phyloP scores from a whole-genome alignment of 2,113 vertebrate genomes.

The Camelus bactrianus region DNA sequence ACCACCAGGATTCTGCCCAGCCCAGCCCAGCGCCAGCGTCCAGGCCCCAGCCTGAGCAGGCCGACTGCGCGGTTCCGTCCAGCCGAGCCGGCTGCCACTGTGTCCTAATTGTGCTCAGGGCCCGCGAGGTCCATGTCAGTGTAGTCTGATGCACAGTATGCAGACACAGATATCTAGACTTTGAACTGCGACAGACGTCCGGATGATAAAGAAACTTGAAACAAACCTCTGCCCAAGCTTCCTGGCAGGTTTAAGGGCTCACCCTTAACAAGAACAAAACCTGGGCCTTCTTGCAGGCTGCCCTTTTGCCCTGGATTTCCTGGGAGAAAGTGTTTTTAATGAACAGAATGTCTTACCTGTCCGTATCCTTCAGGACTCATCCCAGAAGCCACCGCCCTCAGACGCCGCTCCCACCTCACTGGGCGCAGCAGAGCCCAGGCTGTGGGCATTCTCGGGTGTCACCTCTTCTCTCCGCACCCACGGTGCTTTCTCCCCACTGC shows the following conservation, averaged over 20 bases:
- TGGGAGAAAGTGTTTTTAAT: background rate
- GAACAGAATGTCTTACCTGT: background rate
- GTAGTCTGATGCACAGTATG: background rate
- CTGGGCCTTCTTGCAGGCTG: background rate
- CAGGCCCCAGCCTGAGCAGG: background rate
- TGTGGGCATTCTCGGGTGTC: too few species aligned
- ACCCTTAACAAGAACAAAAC: background rate
- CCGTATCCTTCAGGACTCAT: background rate
- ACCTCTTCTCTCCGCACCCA: background rate
- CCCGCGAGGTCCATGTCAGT: background rate
- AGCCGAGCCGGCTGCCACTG: too few species aligned
- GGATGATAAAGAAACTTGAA: background rate
- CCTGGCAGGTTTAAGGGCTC: background rate
- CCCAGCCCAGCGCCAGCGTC: background rate
- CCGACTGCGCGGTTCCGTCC: background rate
- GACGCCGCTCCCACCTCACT: background rate
- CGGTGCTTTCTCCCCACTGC: background rate
- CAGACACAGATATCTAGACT: background rate
- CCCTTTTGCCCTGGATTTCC: background rate
- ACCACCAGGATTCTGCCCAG: background rate
- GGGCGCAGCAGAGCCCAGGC: background rate
- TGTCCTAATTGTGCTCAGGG: background rate
- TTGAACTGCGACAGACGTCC: background rate
- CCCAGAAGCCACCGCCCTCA: background rate
- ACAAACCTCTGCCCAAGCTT: background rate